Conservation (phyloP, 1,140 invertebrate species). For the Dreissena rostriformis region DNA sequence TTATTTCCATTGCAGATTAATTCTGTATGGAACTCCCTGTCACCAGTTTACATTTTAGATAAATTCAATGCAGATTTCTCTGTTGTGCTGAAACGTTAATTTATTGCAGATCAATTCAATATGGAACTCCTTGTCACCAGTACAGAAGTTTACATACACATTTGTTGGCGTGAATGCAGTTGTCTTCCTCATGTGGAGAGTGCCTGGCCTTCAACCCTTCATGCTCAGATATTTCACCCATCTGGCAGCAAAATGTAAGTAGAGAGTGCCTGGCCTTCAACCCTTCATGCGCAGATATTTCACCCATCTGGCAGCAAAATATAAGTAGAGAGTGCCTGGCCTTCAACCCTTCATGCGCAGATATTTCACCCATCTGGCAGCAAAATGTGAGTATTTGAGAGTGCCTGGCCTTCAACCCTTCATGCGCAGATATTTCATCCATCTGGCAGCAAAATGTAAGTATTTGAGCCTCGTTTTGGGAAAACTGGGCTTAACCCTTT, state of each 20-base stretch:
- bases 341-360: constrained; percentile 59
- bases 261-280: constrained; percentile 81
- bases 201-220: constrained; percentile 52
- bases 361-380: constrained; percentile 62
- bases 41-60: too few species aligned
- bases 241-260: constrained; percentile 52
- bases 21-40: background rate
- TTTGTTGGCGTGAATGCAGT: constrained; percentile 90
- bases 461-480: too few species aligned
- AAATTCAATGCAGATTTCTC: background rate
- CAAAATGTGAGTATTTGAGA: constrained; percentile 81
- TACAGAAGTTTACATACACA: constrained; percentile 90
- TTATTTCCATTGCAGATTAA: background rate
- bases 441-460: constrained; percentile 52
- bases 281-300: constrained; percentile 65
- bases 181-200: constrained; percentile 92
- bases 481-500: too few species aligned
- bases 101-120: constrained; percentile 84
- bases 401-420: constrained; percentile 53
- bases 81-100: constrained; percentile 28
- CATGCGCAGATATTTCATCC: constrained; percentile 65
- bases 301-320: constrained; percentile 45
- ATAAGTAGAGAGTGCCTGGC: constrained; percentile 81
- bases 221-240: constrained; percentile 65
- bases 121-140: constrained; percentile 89